Evolutionary conservation across 2,888 invertebrate genomes (phyloP), one percentile per base, ranked within the genome.

Genomic region (Machimus rusticus): DNA sequence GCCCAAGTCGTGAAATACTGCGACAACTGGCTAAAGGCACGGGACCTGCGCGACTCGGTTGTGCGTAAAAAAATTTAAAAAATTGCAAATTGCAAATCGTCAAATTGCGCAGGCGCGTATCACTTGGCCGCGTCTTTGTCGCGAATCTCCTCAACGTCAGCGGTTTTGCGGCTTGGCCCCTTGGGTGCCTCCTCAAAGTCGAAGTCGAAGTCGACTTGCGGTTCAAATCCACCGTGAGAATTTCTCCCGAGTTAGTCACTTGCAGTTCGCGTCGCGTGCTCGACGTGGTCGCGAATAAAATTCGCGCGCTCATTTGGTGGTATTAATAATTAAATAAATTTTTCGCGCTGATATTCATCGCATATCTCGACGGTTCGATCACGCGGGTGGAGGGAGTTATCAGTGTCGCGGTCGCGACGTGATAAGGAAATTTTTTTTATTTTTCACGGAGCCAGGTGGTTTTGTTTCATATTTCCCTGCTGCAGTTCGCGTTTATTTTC

Each of bases 201-300:
- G 43, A 46, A 46, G 4, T 16, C 43, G 43, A 46, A 66, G 66
- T 66, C 66, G 66, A 23, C 23, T 37, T 84, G 37, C 37, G 19
- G 66, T 37, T 66, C 66, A 19, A 66, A n/a, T 6, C n/a, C 81
- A 55, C 23, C 39, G 57, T 39, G 66, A 66, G 34, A 85, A 74
- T 74, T 85, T 74, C 84, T 37, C 37, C 74, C 57, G 31, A 85
- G 85, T 85, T 39, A 85, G 85, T 85, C 84, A 85, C 85, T 74
- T 85, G 74, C 31, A 28, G 74, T 46, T 51, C n/a, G 85, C 37
- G 28, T 1, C 74, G 85, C 74, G 74, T 85, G 74, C 31, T 74
- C n/a, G n/a, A 23, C 19, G 51, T 12, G 8, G 39, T 31, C 31
- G 55, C 81, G 9, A 66, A 2, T 23, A 66, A n/a, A 57, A 23